Base-by-base conservation (phyloP, 2,888 invertebrate species). In the Luperina testacea region DNA sequence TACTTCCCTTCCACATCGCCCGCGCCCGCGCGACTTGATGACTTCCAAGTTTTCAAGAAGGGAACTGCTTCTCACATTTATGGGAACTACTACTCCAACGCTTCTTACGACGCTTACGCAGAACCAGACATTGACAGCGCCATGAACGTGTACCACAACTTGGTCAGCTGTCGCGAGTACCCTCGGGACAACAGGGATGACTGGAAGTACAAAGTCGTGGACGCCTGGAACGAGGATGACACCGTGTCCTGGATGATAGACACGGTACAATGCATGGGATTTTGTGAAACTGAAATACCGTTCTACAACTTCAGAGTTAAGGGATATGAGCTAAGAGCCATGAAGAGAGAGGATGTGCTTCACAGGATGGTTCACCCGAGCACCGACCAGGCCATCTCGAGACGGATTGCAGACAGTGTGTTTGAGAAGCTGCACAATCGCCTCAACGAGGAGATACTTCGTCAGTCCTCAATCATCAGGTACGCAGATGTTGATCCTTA, bases 141-240 rank as follows among this genome's bases (percentile, higher is more conserved):
- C 69, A 91, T 92, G 82, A 94, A 91, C 82, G 95, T 96, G 20
- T 97, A 97, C 93, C 96, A 96, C 92, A 95, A 92, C 88, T 93
- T 97, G 81, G 93, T 95, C 88, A 94, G 90, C 90, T 92, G 93
- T 85, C 91, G 95, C 72, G 95, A 95, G 84, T 94, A 94, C 89
- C 92, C 88, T 15, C 88, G 86, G 53, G 86, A 94, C 89, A 92
- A 92, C 81, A 91, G 94, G 57, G 96, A 96, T 51, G 97, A 97
- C 67, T 97, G 97, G 97, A 95, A 95, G 81, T 94, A 94, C 89
- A 97, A 97, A 89, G 94, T 95, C 68, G 94, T 97, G 59, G 92
- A 92, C 82, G 95, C 97, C 27, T 97, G 97, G 97, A 97, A 92
- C 84, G 96, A 97, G 78, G 96, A 97, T 24, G 97, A 97, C 90